Percentiles rank a stretch among this genome's conserved stretches.
These are phyloP conservation scores for Phoenicopterus ruber DNA, from an alignment of 2,113 vertebrate species.

Conservation along the genomic window DNA sequence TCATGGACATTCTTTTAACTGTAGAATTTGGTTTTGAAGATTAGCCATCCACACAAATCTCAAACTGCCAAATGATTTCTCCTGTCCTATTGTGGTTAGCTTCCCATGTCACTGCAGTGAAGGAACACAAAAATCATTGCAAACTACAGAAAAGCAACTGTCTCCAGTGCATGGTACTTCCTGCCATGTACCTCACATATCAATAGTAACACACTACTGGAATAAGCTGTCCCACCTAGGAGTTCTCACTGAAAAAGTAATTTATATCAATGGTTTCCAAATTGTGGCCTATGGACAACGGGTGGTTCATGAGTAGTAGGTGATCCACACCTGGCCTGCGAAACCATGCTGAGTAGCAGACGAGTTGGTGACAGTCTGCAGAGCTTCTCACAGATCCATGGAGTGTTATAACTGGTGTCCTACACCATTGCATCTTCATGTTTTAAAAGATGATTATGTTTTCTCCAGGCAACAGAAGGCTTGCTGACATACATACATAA, in stretches of 20 bases:
- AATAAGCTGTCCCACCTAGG: neutral
- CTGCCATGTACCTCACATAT: neutral
- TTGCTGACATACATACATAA: neutral
- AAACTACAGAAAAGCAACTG: neutral
- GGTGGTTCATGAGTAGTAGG: neutral
- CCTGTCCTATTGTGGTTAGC: neutral
- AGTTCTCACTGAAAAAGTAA: neutral
- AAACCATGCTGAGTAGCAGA: neutral
- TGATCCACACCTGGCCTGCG: neutral
- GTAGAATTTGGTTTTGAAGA: neutral
- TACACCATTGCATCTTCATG: accelerated
- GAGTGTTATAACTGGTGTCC: neutral
- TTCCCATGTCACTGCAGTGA: neutral
- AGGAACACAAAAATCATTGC: neutral
- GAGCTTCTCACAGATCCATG: neutral
- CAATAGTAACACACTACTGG: neutral
- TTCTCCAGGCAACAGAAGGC: neutral
- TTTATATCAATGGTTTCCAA: neutral
- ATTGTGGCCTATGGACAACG: neutral
- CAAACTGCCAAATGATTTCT: neutral
- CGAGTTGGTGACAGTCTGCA: neutral
- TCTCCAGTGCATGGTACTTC: neutral
- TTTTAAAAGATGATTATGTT: neutral
- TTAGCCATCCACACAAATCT: neutral
- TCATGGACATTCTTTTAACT: neutral